phyloP scores from a whole-genome alignment of 1,140 invertebrate species.

The Lutraria rhynchaena region DNA sequence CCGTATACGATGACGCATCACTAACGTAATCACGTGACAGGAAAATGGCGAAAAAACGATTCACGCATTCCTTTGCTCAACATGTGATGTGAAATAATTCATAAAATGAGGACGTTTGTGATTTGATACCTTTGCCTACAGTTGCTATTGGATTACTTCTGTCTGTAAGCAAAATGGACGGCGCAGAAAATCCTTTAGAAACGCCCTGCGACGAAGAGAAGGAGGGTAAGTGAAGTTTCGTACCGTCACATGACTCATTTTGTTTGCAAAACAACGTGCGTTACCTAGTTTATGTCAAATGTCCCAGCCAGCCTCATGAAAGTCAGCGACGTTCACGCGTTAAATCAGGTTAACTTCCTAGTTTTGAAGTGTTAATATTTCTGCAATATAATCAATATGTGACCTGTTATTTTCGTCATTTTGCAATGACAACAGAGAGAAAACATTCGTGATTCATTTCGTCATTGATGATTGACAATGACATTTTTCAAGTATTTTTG shows the following conservation, averaged over 20 bases:
- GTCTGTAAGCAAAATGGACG: constrained; percentile 22
- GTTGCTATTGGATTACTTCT: constrained; percentile 25
- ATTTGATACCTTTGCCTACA: not conserved
- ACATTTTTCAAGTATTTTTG: too few relatives aligned
- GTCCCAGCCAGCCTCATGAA: too few relatives aligned
- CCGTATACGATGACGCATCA: constrained; percentile 14
- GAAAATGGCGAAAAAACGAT: constrained; percentile 48
- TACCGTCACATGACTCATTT: constrained; percentile 29
- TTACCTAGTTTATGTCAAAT: too few relatives aligned
- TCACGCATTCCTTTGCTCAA: constrained; percentile 43
- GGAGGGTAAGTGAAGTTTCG: constrained; percentile 10
- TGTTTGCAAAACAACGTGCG: constrained; percentile 15
- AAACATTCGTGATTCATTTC: too few relatives aligned
- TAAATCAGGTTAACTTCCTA: too few relatives aligned
- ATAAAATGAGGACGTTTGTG: not conserved
- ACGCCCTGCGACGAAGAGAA: constrained; percentile 34
- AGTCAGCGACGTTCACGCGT: too few relatives aligned
- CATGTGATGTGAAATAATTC: constrained; percentile 43
- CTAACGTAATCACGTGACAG: constrained; percentile 33
- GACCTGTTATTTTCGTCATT: too few relatives aligned
- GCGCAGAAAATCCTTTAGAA: constrained; percentile 3
- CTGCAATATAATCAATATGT: too few relatives aligned
- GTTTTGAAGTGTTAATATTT: too few relatives aligned
- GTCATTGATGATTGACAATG: too few relatives aligned
- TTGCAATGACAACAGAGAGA: too few relatives aligned